Base-by-base conservation (phyloP, 2,113 vertebrate genomes). In the Cryptomyrus ogoouensis region DNA sequence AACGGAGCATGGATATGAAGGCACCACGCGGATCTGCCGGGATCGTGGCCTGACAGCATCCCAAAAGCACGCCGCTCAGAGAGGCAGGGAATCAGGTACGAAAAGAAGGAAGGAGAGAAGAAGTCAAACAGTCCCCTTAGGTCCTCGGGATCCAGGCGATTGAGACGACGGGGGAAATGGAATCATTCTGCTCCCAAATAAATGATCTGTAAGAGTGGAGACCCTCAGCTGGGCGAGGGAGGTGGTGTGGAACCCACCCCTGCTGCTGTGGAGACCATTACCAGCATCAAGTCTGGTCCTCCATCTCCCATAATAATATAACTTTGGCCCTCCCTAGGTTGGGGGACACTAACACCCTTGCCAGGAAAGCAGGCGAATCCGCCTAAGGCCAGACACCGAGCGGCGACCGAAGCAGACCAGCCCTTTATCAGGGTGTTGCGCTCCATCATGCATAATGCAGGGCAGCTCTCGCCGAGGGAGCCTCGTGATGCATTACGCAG, bases 401-500 rank as follows among this genome's bases (percentile, higher is more conserved):
- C 88, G 89, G 52, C 90, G 66, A 88, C 62, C 56, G 47, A 88
- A 84, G 88, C 91, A 91, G 77, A 3, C 83, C 88, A 9, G 66
- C 52, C 88, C 86, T 91, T 92, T 91, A 91, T 90, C 86, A 87
- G 35, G 87, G 89, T 91, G 88, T 87, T 89, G 90, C 74, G 42
- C 88, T 31, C 66, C 88, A 88, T 92, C 91, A 91, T 93, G 89
- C 89, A 92, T 93, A 91, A 93, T 93, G 88, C 90, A 93, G 70
- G 44, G 39, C 19, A 47, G 88, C 90, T 87, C 91, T 91, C 90
- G 52, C 53, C 44, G 58, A 90, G 85, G 91, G 88, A 91, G 91
- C 47, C 89, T 89, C 88, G 85, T 90, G 90, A 92, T 90, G 91
- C 88, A 91, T 91, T 91, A 90, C 87, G 90, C 91, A 89, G 89